Evolutionary conservation across 1,140 invertebrate genomes (phyloP).

Genomic region (Lepidurus arcticus): DNA sequence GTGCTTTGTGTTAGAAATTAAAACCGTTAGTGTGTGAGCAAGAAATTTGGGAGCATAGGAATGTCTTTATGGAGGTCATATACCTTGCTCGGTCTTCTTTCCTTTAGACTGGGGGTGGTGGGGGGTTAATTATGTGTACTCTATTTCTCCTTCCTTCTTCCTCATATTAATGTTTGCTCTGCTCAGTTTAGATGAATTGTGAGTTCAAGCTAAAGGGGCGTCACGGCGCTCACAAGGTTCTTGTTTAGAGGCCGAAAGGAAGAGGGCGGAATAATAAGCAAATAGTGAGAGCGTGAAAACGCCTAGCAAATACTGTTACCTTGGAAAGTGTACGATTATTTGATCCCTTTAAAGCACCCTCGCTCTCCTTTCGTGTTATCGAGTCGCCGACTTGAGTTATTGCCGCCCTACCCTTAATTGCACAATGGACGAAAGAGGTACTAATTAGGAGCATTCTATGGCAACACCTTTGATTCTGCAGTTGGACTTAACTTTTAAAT

Average conservation of each 20-base stretch:
- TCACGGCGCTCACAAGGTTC: neutral
- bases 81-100: neutral
- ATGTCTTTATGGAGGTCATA: neutral
- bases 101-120: neutral
- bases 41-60: neutral
- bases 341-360: neutral
- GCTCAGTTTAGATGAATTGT: constrained; percentile 14
- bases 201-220: neutral
- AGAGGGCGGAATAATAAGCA: neutral
- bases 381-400: neutral
- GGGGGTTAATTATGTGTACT: neutral
- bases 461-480: neutral
- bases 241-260: neutral
- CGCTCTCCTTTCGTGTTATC: neutral
- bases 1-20: neutral
- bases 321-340: constrained; percentile 15
- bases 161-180: constrained; percentile 7
- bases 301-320: constrained; percentile 2
- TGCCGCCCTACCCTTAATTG: neutral
- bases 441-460: neutral
- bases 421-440: neutral
- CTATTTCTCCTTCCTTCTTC: neutral
- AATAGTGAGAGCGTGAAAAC: neutral
- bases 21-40: neutral
- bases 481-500: too few relatives aligned